phyloP scores from a whole-genome alignment of 1,140 invertebrate species.

The Vanessa atalanta region DNA sequence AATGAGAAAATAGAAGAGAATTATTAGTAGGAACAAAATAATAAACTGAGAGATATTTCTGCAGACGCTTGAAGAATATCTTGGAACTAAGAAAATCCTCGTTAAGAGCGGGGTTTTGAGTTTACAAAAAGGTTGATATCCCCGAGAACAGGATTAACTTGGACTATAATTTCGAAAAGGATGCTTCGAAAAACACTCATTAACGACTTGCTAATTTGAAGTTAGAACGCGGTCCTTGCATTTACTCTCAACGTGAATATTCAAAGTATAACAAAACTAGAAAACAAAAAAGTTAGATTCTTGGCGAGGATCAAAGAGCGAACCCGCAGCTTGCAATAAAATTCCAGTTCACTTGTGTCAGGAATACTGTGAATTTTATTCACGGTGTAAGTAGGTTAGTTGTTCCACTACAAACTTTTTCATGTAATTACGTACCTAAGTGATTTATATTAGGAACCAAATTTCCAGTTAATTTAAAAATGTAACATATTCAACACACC shows the following conservation, averaged over 20 bases:
- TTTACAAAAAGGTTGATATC: constrained; percentile 8
- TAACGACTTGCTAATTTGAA: constrained; percentile 7
- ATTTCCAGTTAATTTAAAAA: too few species aligned
- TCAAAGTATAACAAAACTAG: neutral
- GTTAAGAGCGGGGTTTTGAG: constrained; percentile 8
- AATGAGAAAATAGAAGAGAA: neutral
- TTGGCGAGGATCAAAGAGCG: neutral
- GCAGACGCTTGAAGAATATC: neutral
- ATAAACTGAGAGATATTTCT: neutral
- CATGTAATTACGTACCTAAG: neutral
- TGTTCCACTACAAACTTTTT: neutral
- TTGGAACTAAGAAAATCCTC: constrained; percentile 4
- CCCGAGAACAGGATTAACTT: neutral
- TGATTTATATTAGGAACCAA: too few species aligned
- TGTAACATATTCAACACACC: too few species aligned
- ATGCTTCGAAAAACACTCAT: neutral
- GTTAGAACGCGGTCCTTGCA: neutral
- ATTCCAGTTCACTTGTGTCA: neutral
- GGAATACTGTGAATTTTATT: constrained; percentile 5
- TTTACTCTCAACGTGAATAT: neutral
- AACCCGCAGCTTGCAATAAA: neutral
- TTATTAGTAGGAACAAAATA: neutral
- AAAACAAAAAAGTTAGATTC: neutral
- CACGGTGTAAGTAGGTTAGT: neutral
- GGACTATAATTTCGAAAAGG: constrained; percentile 2